These are phyloP conservation scores for Rhinopomastus cyanomelas DNA, from an alignment of 2,113 vertebrate genomes.

Conservation along the genomic window DNA sequence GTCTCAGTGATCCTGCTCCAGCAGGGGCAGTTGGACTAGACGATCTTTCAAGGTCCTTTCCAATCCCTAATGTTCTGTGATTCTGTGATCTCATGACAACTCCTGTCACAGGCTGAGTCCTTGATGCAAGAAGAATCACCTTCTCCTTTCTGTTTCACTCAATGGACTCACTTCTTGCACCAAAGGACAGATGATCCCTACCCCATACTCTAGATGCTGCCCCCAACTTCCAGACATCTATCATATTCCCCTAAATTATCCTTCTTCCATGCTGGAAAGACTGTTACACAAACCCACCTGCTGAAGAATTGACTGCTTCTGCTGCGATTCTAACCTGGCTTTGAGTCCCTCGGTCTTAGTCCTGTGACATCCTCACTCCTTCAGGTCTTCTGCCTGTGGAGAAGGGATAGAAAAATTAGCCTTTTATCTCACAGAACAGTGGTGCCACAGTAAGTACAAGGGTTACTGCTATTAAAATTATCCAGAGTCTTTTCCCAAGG, in stretches of 20 bases:
- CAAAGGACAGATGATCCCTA: not conserved
- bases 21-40: no score
- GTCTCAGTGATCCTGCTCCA: no score
- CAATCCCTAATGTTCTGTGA: no score
- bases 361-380: not conserved
- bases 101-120: not conserved
- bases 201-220: not conserved
- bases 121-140: not conserved
- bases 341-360: not conserved
- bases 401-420: not conserved
- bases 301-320: not conserved
- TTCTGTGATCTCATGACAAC: no score
- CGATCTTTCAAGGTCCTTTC: no score
- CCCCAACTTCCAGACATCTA: not conserved
- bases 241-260: not conserved
- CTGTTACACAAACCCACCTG: not conserved
- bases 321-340: not conserved
- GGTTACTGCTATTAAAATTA: not conserved
- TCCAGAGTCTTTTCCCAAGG: conserved; percentile 7
- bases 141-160: not conserved
- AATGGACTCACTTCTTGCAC: not conserved
- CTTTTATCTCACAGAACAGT: not conserved
- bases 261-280: not conserved
- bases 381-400: not conserved
- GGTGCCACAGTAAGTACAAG: not conserved